A percentile compares a stretch with the other conserved stretches of the same genome.
Evolutionary conservation across 2,113 vertebrate species (phyloP).

Genomic region (Indicator maculatus): DNA sequence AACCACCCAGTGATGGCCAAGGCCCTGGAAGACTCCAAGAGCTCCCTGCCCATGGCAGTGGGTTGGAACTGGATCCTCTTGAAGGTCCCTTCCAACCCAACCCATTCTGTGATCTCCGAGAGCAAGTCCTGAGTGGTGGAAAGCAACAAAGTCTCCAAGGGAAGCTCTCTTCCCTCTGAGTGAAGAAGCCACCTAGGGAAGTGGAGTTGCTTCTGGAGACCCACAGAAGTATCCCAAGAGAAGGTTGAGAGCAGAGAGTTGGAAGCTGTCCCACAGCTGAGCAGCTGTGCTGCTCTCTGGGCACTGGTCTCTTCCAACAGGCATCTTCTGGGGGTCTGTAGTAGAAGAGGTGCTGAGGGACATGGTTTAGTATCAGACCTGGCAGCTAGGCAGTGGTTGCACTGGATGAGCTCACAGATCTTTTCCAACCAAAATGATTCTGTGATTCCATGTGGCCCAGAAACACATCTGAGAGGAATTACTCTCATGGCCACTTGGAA

Average conservation of each 20-base stretch:
- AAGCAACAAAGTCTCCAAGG: accelerated
- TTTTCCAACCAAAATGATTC: too few species aligned
- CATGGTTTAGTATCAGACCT: too few species aligned
- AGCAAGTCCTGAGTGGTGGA: not conserved
- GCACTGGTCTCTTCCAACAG: not conserved
- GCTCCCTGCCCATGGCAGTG: too few species aligned
- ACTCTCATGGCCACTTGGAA: not conserved
- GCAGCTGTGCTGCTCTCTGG: accelerated
- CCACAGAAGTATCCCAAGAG: not conserved
- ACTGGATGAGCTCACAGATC: too few species aligned
- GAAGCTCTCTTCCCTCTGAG: not conserved
- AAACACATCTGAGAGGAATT: not conserved
- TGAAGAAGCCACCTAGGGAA: not conserved
- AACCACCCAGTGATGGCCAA: not conserved
- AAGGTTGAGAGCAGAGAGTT: not conserved
- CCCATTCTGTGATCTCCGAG: too few species aligned
- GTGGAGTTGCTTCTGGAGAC: accelerated
- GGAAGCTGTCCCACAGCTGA: not conserved
- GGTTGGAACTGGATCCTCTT: too few species aligned
- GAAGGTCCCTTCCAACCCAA: too few species aligned
- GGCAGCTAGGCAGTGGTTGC: too few species aligned
- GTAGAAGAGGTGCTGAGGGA: not conserved
- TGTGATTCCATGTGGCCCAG: accelerated
- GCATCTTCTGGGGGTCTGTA: not conserved
- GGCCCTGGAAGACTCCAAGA: accelerated